Conservation (phyloP, 2,888 invertebrate species). For the Polydrusus cervinus region DNA sequence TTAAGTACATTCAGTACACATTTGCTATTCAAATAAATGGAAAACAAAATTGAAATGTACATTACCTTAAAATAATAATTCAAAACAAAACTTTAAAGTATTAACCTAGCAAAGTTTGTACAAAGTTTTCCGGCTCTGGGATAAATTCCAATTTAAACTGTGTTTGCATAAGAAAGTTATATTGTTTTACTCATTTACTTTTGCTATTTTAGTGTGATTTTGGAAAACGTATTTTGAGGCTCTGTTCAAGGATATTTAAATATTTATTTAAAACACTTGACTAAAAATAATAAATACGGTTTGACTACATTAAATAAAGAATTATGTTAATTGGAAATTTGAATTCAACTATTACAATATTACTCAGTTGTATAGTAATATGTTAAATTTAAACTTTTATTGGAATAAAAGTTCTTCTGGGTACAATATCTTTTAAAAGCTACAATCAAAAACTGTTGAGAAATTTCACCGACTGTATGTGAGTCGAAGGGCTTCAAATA, state of each 20-base stretch:
- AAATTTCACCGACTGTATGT: too few relatives aligned
- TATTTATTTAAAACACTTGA: not conserved
- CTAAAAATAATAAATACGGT: not conserved
- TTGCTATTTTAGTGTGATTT: constrained; percentile 20
- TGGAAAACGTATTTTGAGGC: not conserved
- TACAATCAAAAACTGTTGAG: too few relatives aligned
- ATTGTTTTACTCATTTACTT: constrained; percentile 19
- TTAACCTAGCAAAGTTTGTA: constrained; percentile 20
- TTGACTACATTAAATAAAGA: not conserved
- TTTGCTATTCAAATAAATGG: too few relatives aligned
- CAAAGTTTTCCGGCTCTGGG: constrained; percentile 26
- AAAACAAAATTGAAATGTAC: too few relatives aligned
- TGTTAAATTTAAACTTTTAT: too few relatives aligned
- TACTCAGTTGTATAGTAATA: too few relatives aligned
- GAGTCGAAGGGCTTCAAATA: too few relatives aligned
- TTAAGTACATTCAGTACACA: too few relatives aligned
- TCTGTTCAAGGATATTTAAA: not conserved
- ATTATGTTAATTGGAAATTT: too few relatives aligned
- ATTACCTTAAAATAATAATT: constrained; percentile 7
- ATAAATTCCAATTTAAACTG: constrained; percentile 33
- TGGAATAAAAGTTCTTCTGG: too few relatives aligned
- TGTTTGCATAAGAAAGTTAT: constrained; percentile 22
- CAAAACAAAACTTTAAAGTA: constrained; percentile 5
- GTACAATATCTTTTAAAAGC: too few relatives aligned
- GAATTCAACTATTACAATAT: too few relatives aligned